phyloP scores from a whole-genome alignment of 92 coral and sea anemone species.

The Actinostola sp. region DNA sequence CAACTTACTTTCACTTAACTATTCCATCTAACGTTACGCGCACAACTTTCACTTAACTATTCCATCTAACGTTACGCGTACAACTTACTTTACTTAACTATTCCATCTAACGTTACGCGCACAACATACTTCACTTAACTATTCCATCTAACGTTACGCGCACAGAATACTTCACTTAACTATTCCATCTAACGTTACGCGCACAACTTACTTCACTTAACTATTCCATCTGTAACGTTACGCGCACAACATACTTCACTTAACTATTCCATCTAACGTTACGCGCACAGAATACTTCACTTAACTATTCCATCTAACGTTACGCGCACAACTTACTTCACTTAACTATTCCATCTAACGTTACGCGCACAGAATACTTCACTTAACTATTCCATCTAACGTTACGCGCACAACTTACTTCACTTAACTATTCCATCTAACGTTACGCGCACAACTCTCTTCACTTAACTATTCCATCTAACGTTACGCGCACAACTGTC shows the following conservation, averaged over 20 bases:
- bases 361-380: not conserved
- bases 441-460: not conserved
- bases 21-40: not conserved
- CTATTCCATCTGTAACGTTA: not conserved
- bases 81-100: not conserved
- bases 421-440: not conserved
- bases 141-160: not conserved
- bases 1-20: not conserved
- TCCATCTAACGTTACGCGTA: not conserved
- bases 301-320: not conserved
- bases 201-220: not conserved
- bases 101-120: not conserved
- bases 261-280: not conserved
- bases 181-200: not conserved
- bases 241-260: not conserved
- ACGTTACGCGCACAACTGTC: not conserved
- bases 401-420: not conserved
- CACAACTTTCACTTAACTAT: not conserved
- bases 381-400: not conserved
- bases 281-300: not conserved
- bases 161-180: not conserved
- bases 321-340: not conserved
- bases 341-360: not conserved
- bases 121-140: not conserved
- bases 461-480: not conserved